Percentiles rank a stretch among this genome's conserved stretches.
phyloP scores from a whole-genome alignment of 2,113 vertebrate species.

The Acinonyx jubatus region DNA sequence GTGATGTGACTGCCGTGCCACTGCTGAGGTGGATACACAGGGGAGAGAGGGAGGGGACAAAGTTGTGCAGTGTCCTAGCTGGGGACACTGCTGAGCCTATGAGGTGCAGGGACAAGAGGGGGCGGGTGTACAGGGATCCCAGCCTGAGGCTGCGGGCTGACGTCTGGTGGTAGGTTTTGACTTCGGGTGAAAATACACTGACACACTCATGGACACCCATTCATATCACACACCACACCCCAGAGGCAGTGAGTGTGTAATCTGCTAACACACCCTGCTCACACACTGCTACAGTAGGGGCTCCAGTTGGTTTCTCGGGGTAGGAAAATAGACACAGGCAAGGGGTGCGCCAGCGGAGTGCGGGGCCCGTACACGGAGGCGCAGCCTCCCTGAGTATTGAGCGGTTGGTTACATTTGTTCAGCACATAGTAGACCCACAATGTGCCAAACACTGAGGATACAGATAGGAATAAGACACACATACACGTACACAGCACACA shows the following conservation, averaged over 20 bases:
- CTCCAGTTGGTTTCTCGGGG: not conserved
- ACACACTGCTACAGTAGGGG: not conserved
- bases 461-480: not conserved
- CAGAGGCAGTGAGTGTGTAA: no score
- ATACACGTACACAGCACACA: not conserved
- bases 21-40: accelerated
- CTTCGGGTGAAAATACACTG: not conserved
- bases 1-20: accelerated
- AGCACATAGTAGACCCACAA: not conserved
- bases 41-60: not conserved
- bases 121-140: not conserved
- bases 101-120: not conserved
- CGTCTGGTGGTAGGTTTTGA: not conserved
- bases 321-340: not conserved
- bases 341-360: accelerated
- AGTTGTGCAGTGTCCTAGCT: not conserved
- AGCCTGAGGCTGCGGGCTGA: not conserved
- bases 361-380: accelerated
- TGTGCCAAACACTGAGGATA: not conserved
- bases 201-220: not conserved
- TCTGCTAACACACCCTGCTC: not conserved
- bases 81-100: not conserved
- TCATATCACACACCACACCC: not conserved
- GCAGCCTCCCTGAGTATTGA: accelerated
- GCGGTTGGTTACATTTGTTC: not conserved